Evolutionary conservation across 2,797 vertebrate genomes (phyloP).

Genomic region (Lithobates sylvaticus): DNA sequence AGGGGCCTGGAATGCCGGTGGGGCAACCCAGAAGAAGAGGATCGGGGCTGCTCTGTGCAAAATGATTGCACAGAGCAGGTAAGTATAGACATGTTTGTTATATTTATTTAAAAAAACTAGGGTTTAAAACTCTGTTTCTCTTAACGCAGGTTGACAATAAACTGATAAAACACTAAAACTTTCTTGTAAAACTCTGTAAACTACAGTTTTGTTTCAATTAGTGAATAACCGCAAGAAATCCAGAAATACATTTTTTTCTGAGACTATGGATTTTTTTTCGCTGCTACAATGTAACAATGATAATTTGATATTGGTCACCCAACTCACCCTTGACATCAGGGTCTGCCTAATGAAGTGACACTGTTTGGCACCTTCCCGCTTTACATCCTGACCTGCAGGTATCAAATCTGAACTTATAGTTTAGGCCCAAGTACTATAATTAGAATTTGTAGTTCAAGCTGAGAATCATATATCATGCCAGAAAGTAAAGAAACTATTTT

Average conservation of each 20-base stretch:
- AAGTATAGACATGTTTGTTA: too few species aligned
- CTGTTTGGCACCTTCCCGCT: not conserved
- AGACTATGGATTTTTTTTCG: not conserved
- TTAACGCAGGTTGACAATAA: too few species aligned
- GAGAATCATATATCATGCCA: too few species aligned
- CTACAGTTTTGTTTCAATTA: not conserved
- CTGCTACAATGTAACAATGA: not conserved
- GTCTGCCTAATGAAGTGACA: slow-evolving; percentile 17
- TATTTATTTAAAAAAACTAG: too few species aligned
- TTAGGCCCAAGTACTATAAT: too few species aligned
- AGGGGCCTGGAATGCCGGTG: too few species aligned
- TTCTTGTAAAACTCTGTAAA: not conserved
- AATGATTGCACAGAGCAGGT: too few species aligned
- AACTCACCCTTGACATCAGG: not conserved
- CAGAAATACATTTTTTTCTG: not conserved
- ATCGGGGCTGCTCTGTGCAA: too few species aligned
- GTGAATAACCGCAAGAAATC: not conserved
- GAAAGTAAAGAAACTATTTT: too few species aligned
- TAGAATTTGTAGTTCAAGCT: too few species aligned
- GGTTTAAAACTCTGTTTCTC: too few species aligned
- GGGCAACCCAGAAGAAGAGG: too few species aligned
- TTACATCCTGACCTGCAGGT: not conserved
- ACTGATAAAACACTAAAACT: not conserved
- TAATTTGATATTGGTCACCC: not conserved
- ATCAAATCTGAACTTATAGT: not conserved